Conservation (phyloP, 2,888 invertebrate species). For the Alsophila aescularia region DNA sequence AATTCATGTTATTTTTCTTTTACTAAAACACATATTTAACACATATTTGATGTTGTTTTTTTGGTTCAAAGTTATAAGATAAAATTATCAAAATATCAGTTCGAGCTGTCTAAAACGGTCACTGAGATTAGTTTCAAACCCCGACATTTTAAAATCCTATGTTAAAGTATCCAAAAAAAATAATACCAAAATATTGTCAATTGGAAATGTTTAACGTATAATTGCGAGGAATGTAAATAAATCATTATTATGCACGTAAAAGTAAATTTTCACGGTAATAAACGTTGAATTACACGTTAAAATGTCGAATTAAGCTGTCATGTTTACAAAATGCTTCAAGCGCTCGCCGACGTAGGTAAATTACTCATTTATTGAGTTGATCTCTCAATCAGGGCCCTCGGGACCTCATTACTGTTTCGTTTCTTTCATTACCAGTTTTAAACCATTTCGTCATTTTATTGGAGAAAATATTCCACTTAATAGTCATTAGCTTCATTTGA, state of each 20-base stretch:
- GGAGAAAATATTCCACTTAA: too few species aligned
- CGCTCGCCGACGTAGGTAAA: conserved; percentile 15
- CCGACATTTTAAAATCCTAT: too few species aligned
- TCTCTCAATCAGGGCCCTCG: conserved; percentile 7
- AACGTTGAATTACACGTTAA: conserved; percentile 28
- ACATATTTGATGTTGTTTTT: too few species aligned
- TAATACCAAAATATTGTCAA: conserved; percentile 5
- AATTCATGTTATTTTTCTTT: too few species aligned
- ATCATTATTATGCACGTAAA: conserved; percentile 13
- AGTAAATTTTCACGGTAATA: conserved; percentile 29
- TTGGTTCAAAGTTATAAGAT: too few species aligned
- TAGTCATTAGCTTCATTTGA: too few species aligned
- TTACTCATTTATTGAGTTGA: conserved; percentile 18
- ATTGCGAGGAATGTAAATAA: conserved; percentile 1
- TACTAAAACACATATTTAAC: too few species aligned
- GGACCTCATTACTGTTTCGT: not conserved
- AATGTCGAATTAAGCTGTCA: conserved; percentile 33
- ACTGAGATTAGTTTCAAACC: too few species aligned
- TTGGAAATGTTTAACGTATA: conserved; percentile 1
- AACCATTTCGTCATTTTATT: not conserved
- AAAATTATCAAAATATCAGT: too few species aligned
- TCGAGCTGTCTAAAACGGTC: too few species aligned
- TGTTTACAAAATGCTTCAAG: conserved; percentile 28
- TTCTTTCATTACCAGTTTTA: not conserved
- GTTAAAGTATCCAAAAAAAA: too few species aligned